Base-by-base conservation (phyloP, 2,888 invertebrate species). In the Fabriciana adippe region DNA sequence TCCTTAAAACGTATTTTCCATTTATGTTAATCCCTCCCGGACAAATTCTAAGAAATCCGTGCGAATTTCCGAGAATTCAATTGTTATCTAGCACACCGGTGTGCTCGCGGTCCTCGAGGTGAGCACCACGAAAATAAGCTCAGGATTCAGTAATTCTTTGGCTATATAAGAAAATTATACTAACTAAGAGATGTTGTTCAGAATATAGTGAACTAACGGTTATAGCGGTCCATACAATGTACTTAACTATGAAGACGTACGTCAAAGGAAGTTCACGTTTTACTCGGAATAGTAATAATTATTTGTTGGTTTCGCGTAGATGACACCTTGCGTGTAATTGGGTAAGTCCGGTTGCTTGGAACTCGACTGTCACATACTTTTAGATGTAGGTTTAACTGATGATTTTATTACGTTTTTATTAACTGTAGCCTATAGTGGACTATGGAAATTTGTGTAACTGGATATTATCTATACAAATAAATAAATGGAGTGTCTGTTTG, bases 291-390 rank as follows among this genome's bases (percentile, higher is more conserved):
- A 50, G 31, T 55, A 65, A 53, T 56, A 57, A 62, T 68, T 61
- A 60, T 21, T 45, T 35, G 53, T 51, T 47, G 45, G 21, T 64
- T 61, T 51, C 21, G 47, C 61, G 47, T 47, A 56, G 61, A 61
- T 56, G 55, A 48, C 68, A 65, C 68, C 54, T 65, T 68, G 65
- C 53, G 41, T 35, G 45, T 51, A 65, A 68, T 68, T 65, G 62
- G 5, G 31, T n/a, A 41, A 41, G 5, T 61, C 61, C 61, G 61
- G 61, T 61, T 61, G 50, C 35, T 41, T 41, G 11, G 41, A 2
- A 13, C 11, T 31, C 41, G 41, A 2, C 14, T 8, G 21, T 53
- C 51, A 3, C 21, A 53, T 53, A 13, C 14, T 18, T 18, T 8
- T 53, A 6, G n/a, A 18, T 18, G 16, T 8, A 8, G 14, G 11